phyloP scores from a whole-genome alignment of 64 coral and sea anemone species.

The Dendrophyllia cribrosa region DNA sequence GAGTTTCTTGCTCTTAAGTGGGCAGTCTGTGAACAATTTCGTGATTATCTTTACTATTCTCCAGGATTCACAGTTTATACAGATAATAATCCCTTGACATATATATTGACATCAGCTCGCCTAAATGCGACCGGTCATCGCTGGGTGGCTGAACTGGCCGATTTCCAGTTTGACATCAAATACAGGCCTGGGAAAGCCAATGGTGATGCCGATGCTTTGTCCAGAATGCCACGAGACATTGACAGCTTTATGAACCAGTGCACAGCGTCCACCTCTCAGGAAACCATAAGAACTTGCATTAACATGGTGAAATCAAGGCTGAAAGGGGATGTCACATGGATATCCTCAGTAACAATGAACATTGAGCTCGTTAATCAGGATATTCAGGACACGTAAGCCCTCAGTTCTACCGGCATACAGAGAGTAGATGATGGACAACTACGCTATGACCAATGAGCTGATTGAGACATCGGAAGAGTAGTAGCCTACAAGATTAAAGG shows the following conservation, averaged over 20 bases:
- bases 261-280: not conserved
- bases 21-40: slow-evolving; percentile 38
- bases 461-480: not conserved
- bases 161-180: slow-evolving; percentile 36
- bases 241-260: slow-evolving; percentile 45
- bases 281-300: slow-evolving; percentile 4
- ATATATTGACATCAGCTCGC: slow-evolving; percentile 26
- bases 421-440: no score
- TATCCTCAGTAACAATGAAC: no score
- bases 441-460: no score
- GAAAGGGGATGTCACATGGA: not conserved
- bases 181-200: slow-evolving; percentile 51
- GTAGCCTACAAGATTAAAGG: not conserved
- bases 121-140: slow-evolving; percentile 36
- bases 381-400: no score
- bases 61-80: slow-evolving; percentile 29
- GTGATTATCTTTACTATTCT: slow-evolving; percentile 36
- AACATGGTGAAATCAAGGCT: not conserved
- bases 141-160: slow-evolving; percentile 46
- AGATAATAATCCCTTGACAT: slow-evolving; percentile 1
- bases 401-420: no score
- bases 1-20: slow-evolving; percentile 24
- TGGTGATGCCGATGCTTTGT: slow-evolving; percentile 39
- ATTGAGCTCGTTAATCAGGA: no score
- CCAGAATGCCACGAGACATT: slow-evolving; percentile 26